Conservation (phyloP, 2,113 vertebrate genomes). For the Ceuthmochares aereus region DNA sequence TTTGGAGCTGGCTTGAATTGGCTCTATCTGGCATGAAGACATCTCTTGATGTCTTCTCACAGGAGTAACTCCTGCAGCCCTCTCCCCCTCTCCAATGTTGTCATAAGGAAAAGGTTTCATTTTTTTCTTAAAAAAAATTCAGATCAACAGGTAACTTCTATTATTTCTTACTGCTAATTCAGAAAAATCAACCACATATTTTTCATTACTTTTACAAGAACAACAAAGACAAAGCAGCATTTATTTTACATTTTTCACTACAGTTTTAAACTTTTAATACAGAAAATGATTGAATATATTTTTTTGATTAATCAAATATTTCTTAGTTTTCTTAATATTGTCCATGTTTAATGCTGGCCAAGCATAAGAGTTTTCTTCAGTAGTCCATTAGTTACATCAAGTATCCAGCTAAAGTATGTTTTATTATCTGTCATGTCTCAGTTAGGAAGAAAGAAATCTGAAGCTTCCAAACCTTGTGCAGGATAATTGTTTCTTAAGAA, state of each 20-base stretch:
- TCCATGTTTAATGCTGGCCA: background rate
- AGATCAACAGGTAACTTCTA: background rate
- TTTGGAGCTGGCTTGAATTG: background rate
- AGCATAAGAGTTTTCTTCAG: background rate
- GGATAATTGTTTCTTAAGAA: background rate
- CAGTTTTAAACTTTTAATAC: background rate
- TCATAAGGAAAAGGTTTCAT: background rate
- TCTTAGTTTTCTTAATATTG: background rate
- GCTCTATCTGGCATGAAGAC: accelerated
- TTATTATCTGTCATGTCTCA: background rate
- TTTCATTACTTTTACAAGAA: background rate
- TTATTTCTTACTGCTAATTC: background rate
- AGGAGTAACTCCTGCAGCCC: accelerated
- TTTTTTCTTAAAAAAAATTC: too few species aligned
- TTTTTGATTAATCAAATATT: background rate
- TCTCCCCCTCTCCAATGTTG: background rate
- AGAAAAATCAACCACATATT: background rate
- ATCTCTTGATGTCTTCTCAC: background rate
- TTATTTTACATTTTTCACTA: background rate
- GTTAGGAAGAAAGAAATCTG: background rate
- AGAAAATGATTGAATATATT: background rate
- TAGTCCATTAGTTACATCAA: background rate
- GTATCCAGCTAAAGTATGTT: background rate
- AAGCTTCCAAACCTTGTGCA: background rate
- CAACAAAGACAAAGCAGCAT: background rate